These are phyloP conservation scores for Callithrix jacchus DNA, from an alignment of 2,113 vertebrate genomes.

Conservation along the genomic window DNA sequence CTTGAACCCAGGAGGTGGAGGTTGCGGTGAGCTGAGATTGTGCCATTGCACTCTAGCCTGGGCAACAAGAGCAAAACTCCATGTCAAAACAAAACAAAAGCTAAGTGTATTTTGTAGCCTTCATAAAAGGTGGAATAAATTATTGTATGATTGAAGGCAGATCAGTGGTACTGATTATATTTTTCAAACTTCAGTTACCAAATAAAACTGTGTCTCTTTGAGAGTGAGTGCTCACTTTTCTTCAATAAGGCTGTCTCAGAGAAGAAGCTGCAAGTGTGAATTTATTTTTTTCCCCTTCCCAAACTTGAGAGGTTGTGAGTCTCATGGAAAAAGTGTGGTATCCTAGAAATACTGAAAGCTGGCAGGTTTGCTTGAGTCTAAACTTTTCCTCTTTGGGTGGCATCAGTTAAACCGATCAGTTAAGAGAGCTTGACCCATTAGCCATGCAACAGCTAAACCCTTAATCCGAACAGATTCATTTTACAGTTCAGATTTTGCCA, in stretches of 20 bases:
- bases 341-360: slow-evolving; percentile 64
- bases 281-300: slow-evolving; percentile 26
- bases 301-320: slow-evolving; percentile 62
- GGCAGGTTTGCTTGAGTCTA: slow-evolving; percentile 64
- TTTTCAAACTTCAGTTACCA: slow-evolving; percentile 6
- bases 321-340: slow-evolving; percentile 38
- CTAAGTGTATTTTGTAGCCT: background rate
- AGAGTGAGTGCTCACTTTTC: background rate
- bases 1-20: too few species aligned
- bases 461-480: slow-evolving; percentile 81
- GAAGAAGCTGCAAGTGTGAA: slow-evolving; percentile 27
- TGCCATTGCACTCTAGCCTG: too few species aligned
- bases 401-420: slow-evolving; percentile 74
- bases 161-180: background rate
- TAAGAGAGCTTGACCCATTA: slow-evolving; percentile 72
- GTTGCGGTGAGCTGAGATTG: too few species aligned
- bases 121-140: background rate
- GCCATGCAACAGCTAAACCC: slow-evolving; percentile 73
- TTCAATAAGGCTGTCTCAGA: slow-evolving; percentile 13
- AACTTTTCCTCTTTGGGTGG: slow-evolving; percentile 9
- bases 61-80: too few species aligned
- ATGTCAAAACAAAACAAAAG: background rate
- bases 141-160: background rate
- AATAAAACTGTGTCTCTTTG: background rate
- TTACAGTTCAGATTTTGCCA: slow-evolving; percentile 72